Percentiles rank a stretch among this genome's conserved stretches.
Evolutionary conservation across 1,140 invertebrate species (phyloP).

Genomic region (Acromyrmex heyeri): DNA sequence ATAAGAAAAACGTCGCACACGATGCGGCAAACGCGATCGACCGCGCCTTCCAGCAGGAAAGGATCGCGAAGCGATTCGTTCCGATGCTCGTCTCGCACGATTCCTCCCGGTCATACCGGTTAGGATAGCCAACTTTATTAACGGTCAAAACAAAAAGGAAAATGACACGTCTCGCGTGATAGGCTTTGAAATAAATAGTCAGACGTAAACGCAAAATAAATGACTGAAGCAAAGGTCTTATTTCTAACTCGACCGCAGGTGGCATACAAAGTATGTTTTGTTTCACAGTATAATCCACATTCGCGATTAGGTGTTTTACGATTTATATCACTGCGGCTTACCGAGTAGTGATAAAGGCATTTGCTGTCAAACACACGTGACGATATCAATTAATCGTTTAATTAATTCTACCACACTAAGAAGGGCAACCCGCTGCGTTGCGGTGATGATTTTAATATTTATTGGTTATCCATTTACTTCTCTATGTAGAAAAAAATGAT

Average conservation of each 20-base stretch:
- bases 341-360: background rate
- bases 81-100: constrained; percentile 10
- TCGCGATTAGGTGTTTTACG: background rate
- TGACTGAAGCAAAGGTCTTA: background rate
- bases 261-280: background rate
- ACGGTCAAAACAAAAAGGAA: constrained; percentile 5
- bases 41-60: constrained; percentile 15
- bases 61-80: constrained; percentile 28
- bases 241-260: background rate
- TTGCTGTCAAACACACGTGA: background rate
- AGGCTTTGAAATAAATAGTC: background rate
- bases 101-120: constrained; percentile 34
- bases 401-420: background rate
- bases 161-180: background rate
- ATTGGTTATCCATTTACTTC: background rate
- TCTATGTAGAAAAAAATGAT: background rate
- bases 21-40: constrained; percentile 24
- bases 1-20: constrained; percentile 54
- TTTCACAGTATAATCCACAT: background rate
- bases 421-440: background rate
- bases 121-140: constrained; percentile 27
- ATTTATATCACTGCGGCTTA: background rate
- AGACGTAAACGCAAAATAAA: background rate
- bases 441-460: background rate
- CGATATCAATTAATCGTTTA: constrained; percentile 14